phyloP scores from a whole-genome alignment of 2,113 vertebrate genomes.

The Cnemophilus loriae region DNA sequence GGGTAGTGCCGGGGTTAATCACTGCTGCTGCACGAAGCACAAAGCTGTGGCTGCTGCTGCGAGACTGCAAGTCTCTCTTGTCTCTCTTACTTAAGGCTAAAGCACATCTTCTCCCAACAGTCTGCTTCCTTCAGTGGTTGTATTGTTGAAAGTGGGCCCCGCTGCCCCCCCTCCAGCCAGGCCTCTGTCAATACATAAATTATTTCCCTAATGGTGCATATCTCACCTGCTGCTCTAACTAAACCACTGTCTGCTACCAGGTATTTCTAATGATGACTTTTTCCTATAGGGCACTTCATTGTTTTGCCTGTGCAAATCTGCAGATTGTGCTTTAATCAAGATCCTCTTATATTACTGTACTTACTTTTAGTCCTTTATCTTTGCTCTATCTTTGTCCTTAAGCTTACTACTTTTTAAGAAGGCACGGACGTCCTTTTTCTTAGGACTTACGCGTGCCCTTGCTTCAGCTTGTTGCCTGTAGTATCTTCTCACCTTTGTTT shows the following conservation, averaged over 20 bases:
- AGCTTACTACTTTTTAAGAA: neutral
- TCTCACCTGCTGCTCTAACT: neutral
- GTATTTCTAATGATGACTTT: neutral
- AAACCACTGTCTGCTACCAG: neutral
- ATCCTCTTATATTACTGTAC: neutral
- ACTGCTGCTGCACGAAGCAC: neutral
- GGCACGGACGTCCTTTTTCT: neutral
- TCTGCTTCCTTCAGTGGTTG: neutral
- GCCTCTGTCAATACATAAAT: neutral
- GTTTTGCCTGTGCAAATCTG: neutral
- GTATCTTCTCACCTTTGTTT: neutral
- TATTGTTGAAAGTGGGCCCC: neutral
- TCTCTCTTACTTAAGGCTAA: neutral
- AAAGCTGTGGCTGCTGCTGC: neutral
- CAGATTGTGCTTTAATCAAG: neutral
- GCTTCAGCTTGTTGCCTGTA: neutral
- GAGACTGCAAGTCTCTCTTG: neutral
- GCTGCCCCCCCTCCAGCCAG: accelerated
- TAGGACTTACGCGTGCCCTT: neutral
- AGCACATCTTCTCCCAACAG: neutral
- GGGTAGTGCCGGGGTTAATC: neutral
- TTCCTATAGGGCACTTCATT: neutral
- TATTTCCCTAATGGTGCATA: neutral
- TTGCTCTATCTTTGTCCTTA: neutral
- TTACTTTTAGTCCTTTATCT: neutral